Percentiles rank a stretch among this genome's conserved stretches.
Evolutionary conservation across 2,797 vertebrate genomes (phyloP).

Genomic region (Florisuga fusca): DNA sequence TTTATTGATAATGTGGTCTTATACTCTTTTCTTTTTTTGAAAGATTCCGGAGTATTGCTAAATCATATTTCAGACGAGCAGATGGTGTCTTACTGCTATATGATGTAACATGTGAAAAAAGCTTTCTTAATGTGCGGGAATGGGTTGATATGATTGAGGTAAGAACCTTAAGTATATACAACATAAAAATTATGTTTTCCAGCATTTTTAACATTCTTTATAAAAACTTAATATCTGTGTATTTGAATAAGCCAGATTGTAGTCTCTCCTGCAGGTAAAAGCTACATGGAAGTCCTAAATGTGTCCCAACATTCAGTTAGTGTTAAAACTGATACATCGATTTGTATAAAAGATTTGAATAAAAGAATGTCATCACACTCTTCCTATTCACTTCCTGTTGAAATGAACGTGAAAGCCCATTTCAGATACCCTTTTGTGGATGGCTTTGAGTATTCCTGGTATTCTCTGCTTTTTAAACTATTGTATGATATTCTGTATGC

Average conservation of each 20-base stretch:
- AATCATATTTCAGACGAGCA: slow-evolving; percentile 95
- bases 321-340: not conserved
- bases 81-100: slow-evolving; percentile 94
- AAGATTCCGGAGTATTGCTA: slow-evolving; percentile 97
- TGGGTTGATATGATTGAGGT: slow-evolving; percentile 98
- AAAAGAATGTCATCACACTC: not conserved
- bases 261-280: not conserved
- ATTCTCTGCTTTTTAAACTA: not conserved
- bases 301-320: not conserved
- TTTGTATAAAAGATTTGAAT: not conserved
- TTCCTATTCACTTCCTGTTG: not conserved
- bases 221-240: not conserved
- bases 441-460: not conserved
- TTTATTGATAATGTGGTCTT: not conserved
- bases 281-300: not conserved
- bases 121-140: slow-evolving; percentile 93
- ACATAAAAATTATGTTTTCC: not conserved
- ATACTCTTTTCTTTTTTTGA: not conserved
- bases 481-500: not conserved
- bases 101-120: slow-evolving; percentile 93
- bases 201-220: not conserved
- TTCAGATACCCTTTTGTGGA: not conserved
- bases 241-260: not conserved
- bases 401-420: not conserved
- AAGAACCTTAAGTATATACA: slow-evolving; percentile 29